Evolutionary conservation across 2,113 vertebrate genomes (phyloP).

Genomic region (Callionymus lyra): DNA sequence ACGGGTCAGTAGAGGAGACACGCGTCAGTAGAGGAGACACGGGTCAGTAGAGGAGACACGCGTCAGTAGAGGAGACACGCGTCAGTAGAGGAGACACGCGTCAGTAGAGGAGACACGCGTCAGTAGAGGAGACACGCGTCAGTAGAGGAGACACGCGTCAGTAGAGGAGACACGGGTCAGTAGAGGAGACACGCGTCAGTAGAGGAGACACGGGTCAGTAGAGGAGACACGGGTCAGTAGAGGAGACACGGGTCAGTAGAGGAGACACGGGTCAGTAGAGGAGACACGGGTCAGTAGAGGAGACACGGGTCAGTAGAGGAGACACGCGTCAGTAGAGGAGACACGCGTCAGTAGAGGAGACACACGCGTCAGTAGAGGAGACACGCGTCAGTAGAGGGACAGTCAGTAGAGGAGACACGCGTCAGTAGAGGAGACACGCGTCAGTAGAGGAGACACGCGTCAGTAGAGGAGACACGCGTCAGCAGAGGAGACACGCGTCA

Average conservation of each 20-base stretch:
- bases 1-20: slow-evolving; percentile 36
- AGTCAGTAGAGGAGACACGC: slow-evolving; percentile 37
- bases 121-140: slow-evolving; percentile 36
- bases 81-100: slow-evolving; percentile 36
- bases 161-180: slow-evolving; percentile 37
- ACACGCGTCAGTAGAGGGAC: too few relatives aligned
- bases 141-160: slow-evolving; percentile 37
- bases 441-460: slow-evolving; percentile 37
- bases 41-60: slow-evolving; percentile 37
- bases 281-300: slow-evolving; percentile 38
- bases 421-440: slow-evolving; percentile 36
- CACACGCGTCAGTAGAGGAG: slow-evolving; percentile 39
- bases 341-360: slow-evolving; percentile 37
- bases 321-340: slow-evolving; percentile 36
- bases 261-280: slow-evolving; percentile 38
- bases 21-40: slow-evolving; percentile 36
- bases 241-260: slow-evolving; percentile 44
- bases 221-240: slow-evolving; percentile 47
- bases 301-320: slow-evolving; percentile 38
- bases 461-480: slow-evolving; percentile 36
- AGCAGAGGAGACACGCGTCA: slow-evolving; percentile 37
- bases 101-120: slow-evolving; percentile 37
- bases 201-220: slow-evolving; percentile 37
- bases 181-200: slow-evolving; percentile 36
- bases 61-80: slow-evolving; percentile 37